These are phyloP conservation scores for Andricus curvator DNA, from an alignment of 2,888 invertebrate genomes.

Conservation along the genomic window DNA sequence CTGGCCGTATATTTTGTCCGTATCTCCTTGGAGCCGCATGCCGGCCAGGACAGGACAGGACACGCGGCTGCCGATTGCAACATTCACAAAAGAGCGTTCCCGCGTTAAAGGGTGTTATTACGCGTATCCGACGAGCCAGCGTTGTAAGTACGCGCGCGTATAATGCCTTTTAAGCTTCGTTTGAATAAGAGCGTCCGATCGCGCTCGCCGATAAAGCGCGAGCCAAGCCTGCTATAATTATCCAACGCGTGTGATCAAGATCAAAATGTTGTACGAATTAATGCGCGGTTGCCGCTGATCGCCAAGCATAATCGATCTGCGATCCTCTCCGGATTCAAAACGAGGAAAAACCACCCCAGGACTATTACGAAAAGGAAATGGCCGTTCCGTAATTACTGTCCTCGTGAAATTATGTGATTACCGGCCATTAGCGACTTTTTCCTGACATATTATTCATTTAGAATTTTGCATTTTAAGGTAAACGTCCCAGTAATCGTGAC, in stretches of 20 bases:
- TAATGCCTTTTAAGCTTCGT: constrained; percentile 25
- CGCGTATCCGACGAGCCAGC: constrained; percentile 59
- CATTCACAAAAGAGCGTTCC: constrained; percentile 28
- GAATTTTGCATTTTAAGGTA: neutral
- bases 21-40: neutral
- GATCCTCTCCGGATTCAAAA: constrained; percentile 9
- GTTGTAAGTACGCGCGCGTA: constrained; percentile 10
- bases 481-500: too few species aligned
- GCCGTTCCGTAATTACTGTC: neutral
- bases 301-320: constrained; percentile 27
- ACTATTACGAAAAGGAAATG: constrained; percentile 36
- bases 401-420: constrained; percentile 2
- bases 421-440: neutral
- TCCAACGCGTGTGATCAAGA: constrained; percentile 25
- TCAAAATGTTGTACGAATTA: constrained; percentile 38
- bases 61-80: constrained; percentile 21
- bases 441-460: neutral
- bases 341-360: constrained; percentile 4
- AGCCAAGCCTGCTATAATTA: constrained; percentile 35
- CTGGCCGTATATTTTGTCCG: neutral
- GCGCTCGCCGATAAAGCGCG: constrained; percentile 28
- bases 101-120: constrained; percentile 71
- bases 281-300: constrained; percentile 32
- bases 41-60: neutral
- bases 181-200: constrained; percentile 30